Evolutionary conservation across 2,797 vertebrate species (phyloP), one percentile per base, ranked within the genome.

Genomic region (Aeoliscus strigatus): DNA sequence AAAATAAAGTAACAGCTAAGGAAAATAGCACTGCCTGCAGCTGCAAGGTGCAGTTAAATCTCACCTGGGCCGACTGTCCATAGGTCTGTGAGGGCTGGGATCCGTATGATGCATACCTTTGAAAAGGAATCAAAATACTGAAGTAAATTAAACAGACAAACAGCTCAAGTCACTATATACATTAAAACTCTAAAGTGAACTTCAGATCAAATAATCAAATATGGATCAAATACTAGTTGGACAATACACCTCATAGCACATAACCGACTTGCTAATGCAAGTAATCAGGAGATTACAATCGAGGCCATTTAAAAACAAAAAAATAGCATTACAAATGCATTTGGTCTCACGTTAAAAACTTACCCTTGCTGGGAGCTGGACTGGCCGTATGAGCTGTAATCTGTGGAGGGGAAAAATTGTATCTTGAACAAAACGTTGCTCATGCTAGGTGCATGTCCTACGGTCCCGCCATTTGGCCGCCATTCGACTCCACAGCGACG

Each of bases 331-430:
- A n/a, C n/a, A n/a, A n/a, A n/a, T n/a, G n/a, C n/a, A n/a, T n/a
- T n/a, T n/a, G n/a, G n/a, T 3, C 4, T 30, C 8, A 14, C 1
- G 1, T 1, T 11, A 9, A 30, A 18, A 2, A 82, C 92, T 93
- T 87, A 98, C 96, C 92, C 90, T 77, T 93, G 94, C 76, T 98
- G 96, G 50, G 93, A 91, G 62, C 88, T 87, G 77, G 91, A 84
- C 82, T 96, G 94, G 66, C 32, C 95, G 78, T 98, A 98, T 66
- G 93, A 92, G 75, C 91, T 98, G 67, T 98, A 98, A 91, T 98
- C 96, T 97, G 9, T 8, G 39, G 25, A 60, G 25, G 10, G 5
- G 15, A n/a, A 35, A 4, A 7, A 9, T 0, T 1, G 1, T 21
- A 6, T 21, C 6, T 21, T 21, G 18, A 44, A 11, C 0, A 8